A percentile compares a stretch with the other conserved stretches of the same genome.
These are phyloP conservation scores for Melanargia galathea DNA, from an alignment of 2,888 invertebrate species.

Conservation along the genomic window DNA sequence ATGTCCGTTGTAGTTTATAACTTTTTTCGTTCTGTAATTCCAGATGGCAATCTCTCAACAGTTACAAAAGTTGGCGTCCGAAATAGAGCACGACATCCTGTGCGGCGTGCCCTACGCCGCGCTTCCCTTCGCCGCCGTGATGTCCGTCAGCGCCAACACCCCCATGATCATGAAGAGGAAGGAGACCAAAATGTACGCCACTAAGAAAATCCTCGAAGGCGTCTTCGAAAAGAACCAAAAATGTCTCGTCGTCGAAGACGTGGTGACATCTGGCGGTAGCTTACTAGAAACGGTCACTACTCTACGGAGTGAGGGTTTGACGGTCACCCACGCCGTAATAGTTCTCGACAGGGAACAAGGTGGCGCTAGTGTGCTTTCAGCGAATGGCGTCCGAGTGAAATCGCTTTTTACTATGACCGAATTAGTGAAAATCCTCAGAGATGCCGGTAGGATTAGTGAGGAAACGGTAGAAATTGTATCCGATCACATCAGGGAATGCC, in stretches of 20 bases:
- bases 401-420: slow-evolving; percentile 86
- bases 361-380: slow-evolving; percentile 87
- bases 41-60: slow-evolving; percentile 66
- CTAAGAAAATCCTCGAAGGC: slow-evolving; percentile 97
- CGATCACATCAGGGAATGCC: slow-evolving; percentile 69
- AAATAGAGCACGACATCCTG: slow-evolving; percentile 84
- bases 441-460: slow-evolving; percentile 83
- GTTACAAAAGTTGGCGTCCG: slow-evolving; percentile 57
- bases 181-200: slow-evolving; percentile 96
- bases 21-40: slow-evolving; percentile 43
- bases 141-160: slow-evolving; percentile 85
- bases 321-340: slow-evolving; percentile 91
- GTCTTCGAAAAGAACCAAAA: slow-evolving; percentile 84
- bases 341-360: slow-evolving; percentile 97
- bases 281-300: slow-evolving; percentile 93
- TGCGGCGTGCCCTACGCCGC: slow-evolving; percentile 99
- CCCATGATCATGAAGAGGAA: slow-evolving; percentile 97
- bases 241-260: slow-evolving; percentile 96
- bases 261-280: slow-evolving; percentile 95
- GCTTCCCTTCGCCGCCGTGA: slow-evolving; percentile 93
- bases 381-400: slow-evolving; percentile 86
- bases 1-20: no score
- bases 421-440: slow-evolving; percentile 83
- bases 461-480: slow-evolving; percentile 67
- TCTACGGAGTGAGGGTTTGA: slow-evolving; percentile 83